These are phyloP conservation scores for Drosophila paucipuncta DNA, from an alignment of 2,888 invertebrate species.

Conservation along the genomic window DNA sequence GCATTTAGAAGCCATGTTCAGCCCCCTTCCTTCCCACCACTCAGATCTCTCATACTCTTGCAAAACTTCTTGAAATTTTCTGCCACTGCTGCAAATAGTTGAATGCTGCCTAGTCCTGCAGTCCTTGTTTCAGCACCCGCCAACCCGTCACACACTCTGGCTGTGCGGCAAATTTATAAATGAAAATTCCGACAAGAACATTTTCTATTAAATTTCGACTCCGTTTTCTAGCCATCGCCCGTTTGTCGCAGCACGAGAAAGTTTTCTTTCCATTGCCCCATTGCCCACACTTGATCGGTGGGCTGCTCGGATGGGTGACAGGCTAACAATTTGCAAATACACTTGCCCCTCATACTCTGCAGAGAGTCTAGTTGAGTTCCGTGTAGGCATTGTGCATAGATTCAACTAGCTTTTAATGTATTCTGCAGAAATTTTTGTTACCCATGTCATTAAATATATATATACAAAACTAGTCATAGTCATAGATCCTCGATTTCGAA, in stretches of 20 bases:
- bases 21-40: background rate
- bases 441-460: no score
- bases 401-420: background rate
- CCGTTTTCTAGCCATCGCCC: slow-evolving; percentile 54
- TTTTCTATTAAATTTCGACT: slow-evolving; percentile 80
- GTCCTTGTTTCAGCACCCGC: background rate
- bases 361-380: background rate
- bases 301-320: slow-evolving; percentile 39
- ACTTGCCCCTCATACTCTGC: slow-evolving; percentile 18
- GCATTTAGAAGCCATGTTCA: slow-evolving; percentile 66
- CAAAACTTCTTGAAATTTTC: slow-evolving; percentile 76
- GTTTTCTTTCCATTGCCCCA: slow-evolving; percentile 70
- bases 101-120: slow-evolving; percentile 32
- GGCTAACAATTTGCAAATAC: slow-evolving; percentile 45
- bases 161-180: slow-evolving; percentile 74
- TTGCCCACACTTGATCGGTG: slow-evolving; percentile 29
- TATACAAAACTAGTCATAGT: background rate
- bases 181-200: slow-evolving; percentile 82
- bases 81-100: slow-evolving; percentile 67
- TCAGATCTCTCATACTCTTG: slow-evolving; percentile 10
- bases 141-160: slow-evolving; percentile 8
- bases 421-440: background rate
- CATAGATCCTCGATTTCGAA: background rate
- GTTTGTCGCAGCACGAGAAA: slow-evolving; percentile 68
- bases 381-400: background rate